Evolutionary conservation across 2,797 vertebrate genomes (phyloP).

Genomic region (Poecilia gillii): DNA sequence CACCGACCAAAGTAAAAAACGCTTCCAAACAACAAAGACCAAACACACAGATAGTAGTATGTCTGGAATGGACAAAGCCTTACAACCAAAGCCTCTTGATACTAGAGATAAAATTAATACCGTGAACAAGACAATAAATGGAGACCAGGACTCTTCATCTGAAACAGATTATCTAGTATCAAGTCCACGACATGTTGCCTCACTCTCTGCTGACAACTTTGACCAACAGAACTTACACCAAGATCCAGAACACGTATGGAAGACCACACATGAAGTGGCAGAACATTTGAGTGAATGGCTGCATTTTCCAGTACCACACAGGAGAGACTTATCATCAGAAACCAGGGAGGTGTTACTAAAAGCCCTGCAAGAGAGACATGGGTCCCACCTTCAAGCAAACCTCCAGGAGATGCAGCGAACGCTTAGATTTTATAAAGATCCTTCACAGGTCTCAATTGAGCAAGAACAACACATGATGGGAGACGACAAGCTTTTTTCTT

Average conservation of each 20-base stretch:
- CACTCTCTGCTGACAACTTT: constrained; percentile 10
- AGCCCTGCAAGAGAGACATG: constrained; percentile 68
- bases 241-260: constrained; percentile 6
- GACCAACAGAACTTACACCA: constrained; percentile 9
- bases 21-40: constrained; percentile 15
- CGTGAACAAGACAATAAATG: constrained; percentile 26
- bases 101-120: constrained; percentile 24
- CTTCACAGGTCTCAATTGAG: constrained; percentile 5
- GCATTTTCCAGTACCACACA: constrained; percentile 45
- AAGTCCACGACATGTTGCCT: constrained; percentile 18
- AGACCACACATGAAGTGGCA: constrained; percentile 56
- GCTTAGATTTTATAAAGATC: constrained; percentile 23
- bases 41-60: constrained; percentile 12
- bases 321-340: constrained; percentile 64
- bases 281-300: constrained; percentile 60
- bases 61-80: background rate
- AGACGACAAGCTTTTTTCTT: constrained; percentile 1
- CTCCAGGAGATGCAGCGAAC: constrained; percentile 49
- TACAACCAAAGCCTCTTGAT: constrained; percentile 23
- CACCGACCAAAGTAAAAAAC: constrained; percentile 36
- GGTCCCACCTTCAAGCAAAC: constrained; percentile 69
- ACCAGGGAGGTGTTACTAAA: constrained; percentile 70
- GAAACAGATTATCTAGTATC: constrained; percentile 16
- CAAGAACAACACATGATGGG: constrained; percentile 5
- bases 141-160: constrained; percentile 15